These are phyloP conservation scores for Rattus norvegicus DNA, from an alignment of 2,113 vertebrate species.

Conservation along the genomic window DNA sequence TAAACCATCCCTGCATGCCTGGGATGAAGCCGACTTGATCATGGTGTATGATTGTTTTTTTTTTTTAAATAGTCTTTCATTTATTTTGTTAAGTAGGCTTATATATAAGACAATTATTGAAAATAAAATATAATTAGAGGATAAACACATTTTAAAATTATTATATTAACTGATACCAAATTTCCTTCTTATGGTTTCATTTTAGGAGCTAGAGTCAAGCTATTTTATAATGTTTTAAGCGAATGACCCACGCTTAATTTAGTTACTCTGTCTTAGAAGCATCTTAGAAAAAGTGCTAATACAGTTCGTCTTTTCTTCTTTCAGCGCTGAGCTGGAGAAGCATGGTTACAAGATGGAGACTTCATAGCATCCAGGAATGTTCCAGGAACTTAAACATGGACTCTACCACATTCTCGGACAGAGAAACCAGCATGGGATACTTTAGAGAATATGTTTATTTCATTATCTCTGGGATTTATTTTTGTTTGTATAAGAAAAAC, in stretches of 20 bases:
- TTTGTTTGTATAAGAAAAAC: constrained; percentile 69
- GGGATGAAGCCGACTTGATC: too few relatives aligned
- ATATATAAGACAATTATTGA: constrained; percentile 38
- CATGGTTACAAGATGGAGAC: constrained; percentile 99
- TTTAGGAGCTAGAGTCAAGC: constrained; percentile 22
- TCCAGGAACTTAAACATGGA: constrained; percentile 58
- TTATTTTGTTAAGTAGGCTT: constrained; percentile 19
- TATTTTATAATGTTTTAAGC: constrained; percentile 49
- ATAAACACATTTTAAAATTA: constrained; percentile 16
- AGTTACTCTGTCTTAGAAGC: neutral
- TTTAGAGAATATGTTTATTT: constrained; percentile 68
- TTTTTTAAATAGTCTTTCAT: constrained; percentile 4
- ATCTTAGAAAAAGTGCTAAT: constrained; percentile 18
- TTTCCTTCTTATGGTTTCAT: constrained; percentile 29
- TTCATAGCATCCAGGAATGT: constrained; percentile 88
- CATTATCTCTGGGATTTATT: constrained; percentile 69
- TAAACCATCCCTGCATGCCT: too few relatives aligned
- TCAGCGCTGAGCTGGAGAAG: constrained; percentile 98
- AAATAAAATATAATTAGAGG: neutral
- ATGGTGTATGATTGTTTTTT: too few relatives aligned
- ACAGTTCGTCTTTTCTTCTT: constrained; percentile 63
- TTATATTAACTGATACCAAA: neutral
- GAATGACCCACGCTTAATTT: neutral
- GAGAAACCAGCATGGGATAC: constrained; percentile 29
- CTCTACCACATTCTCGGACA: constrained; percentile 74